phyloP scores from a whole-genome alignment of 2,888 invertebrate species.

The Galeopsomyia nigrocyanea region DNA sequence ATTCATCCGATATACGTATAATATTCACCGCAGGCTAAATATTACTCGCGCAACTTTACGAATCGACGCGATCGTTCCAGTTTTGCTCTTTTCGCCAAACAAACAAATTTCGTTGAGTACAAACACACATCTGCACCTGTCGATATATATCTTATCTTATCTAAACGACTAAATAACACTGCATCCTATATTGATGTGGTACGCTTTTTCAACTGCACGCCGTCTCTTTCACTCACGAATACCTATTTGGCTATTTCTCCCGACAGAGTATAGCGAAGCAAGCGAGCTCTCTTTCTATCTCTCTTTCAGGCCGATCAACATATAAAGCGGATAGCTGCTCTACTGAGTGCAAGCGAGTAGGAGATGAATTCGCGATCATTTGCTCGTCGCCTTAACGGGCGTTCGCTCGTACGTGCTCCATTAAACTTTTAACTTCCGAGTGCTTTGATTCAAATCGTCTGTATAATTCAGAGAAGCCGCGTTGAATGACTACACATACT shows the following conservation, averaged over 20 bases:
- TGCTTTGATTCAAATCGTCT: constrained; percentile 7
- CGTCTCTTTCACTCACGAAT: not conserved
- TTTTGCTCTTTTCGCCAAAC: constrained; percentile 15
- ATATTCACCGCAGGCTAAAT: too few relatives aligned
- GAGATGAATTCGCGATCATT: not conserved
- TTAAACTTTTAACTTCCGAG: too few relatives aligned
- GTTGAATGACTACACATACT: not conserved
- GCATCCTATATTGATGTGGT: too few relatives aligned
- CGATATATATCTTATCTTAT: constrained; percentile 1
- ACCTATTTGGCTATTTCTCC: not conserved
- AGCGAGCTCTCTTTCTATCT: not conserved
- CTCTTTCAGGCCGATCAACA: not conserved
- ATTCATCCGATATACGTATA: too few relatives aligned
- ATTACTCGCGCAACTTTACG: too few relatives aligned
- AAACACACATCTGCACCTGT: not conserved
- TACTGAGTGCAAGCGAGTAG: too few relatives aligned
- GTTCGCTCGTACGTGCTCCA: not conserved
- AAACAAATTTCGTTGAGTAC: constrained; percentile 31
- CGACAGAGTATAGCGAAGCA: too few relatives aligned
- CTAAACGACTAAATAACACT: constrained; percentile 22
- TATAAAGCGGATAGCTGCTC: constrained; percentile 5
- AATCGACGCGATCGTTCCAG: not conserved
- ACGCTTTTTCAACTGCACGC: too few relatives aligned
- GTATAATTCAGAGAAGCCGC: not conserved
- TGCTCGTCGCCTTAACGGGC: not conserved